Conservation (phyloP, 1,140 invertebrate genomes). For the Sycophila sp. region DNA sequence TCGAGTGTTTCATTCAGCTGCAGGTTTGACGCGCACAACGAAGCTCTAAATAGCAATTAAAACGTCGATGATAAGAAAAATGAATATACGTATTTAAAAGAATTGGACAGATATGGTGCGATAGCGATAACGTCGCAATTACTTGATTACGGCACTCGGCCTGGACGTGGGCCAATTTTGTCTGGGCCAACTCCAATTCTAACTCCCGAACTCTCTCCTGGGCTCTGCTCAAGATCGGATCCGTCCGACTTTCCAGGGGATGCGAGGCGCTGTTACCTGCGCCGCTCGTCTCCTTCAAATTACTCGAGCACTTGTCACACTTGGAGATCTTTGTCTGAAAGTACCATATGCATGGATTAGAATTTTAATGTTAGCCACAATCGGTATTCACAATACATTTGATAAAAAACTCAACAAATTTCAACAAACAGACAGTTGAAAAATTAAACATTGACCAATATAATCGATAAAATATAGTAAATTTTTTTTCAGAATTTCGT, state of each 20-base stretch:
- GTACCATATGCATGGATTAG: too few relatives aligned
- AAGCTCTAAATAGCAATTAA: background rate
- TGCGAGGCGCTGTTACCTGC: slow-evolving; percentile 24
- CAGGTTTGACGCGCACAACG: too few relatives aligned
- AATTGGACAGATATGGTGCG: background rate
- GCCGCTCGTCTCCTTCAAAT: slow-evolving; percentile 50
- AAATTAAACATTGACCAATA: too few relatives aligned
- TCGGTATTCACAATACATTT: background rate
- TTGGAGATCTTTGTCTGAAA: slow-evolving; percentile 68
- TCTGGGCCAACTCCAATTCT: slow-evolving; percentile 94
- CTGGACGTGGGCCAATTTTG: slow-evolving; percentile 96
- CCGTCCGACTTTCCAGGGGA: slow-evolving; percentile 53
- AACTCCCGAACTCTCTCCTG: slow-evolving; percentile 85
- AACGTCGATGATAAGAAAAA: background rate
- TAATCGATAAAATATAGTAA: too few relatives aligned
- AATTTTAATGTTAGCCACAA: too few relatives aligned
- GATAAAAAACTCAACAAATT: background rate
- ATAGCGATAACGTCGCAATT: slow-evolving; percentile 22
- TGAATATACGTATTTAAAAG: too few relatives aligned
- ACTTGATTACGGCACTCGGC: slow-evolving; percentile 96
- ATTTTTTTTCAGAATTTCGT: background rate
- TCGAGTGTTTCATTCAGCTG: too few relatives aligned
- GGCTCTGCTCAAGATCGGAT: slow-evolving; percentile 61
- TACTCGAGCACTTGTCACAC: slow-evolving; percentile 67
- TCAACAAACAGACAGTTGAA: too few relatives aligned